Evolutionary conservation across 1,140 invertebrate genomes (phyloP).

Genomic region (Frieseomelitta varia): DNA sequence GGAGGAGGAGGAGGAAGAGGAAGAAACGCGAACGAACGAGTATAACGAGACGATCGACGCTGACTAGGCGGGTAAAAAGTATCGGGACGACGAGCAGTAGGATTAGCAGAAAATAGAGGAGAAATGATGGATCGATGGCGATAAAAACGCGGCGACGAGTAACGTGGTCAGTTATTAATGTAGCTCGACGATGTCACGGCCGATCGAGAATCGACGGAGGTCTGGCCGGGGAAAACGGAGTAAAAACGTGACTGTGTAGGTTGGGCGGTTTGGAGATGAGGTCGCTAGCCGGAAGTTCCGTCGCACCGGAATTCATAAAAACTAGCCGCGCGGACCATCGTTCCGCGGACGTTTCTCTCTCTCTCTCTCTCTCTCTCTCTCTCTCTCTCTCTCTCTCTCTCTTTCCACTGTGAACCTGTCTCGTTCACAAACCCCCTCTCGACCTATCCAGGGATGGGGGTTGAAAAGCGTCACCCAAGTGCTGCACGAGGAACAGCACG

Average conservation of each 20-base stretch:
- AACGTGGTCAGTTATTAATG: conserved; percentile 54
- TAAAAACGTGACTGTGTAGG: conserved; percentile 42
- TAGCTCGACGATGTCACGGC: conserved; percentile 46
- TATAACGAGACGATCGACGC: conserved; percentile 23
- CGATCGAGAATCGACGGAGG: conserved; percentile 52
- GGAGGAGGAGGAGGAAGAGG: too few relatives aligned
- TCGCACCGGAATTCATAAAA: conserved; percentile 73
- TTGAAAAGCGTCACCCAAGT: conserved; percentile 40
- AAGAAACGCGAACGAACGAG: background rate
- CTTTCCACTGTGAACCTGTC: conserved; percentile 2
- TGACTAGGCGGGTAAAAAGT: conserved; percentile 22
- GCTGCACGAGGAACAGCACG: conserved; percentile 6
- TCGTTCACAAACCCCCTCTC: conserved; percentile 32
- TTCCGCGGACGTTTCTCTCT: conserved; percentile 47
- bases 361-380: conserved; percentile 23
- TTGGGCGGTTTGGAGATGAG: conserved; percentile 63
- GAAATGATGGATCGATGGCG: conserved; percentile 47
- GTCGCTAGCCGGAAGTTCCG: conserved; percentile 70
- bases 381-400: conserved; percentile 37
- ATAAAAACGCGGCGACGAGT: conserved; percentile 51
- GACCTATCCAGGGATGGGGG: background rate
- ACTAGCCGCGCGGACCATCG: conserved; percentile 53
- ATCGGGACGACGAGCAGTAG: conserved; percentile 28
- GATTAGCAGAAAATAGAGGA: conserved; percentile 49
- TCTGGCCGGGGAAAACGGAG: conserved; percentile 20